Base-by-base conservation (phyloP, 2,888 invertebrate genomes). In the Lomographa bimaculata region DNA sequence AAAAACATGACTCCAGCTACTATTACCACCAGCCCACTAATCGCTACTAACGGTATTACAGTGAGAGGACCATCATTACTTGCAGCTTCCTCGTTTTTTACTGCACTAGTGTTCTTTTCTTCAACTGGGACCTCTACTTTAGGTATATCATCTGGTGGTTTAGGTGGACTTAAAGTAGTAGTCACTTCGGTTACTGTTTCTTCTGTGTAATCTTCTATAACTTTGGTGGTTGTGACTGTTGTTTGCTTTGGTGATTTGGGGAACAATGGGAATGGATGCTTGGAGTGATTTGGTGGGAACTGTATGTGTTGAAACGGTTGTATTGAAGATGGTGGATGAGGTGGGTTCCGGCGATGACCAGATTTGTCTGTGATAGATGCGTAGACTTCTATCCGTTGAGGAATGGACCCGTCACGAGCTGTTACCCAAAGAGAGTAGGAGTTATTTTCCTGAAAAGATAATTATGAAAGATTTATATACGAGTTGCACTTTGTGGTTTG, bases 11-110 rank as follows among this genome's bases (percentile, higher is more conserved):
- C 91, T 24, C 91, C 90, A 8, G 92, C 93, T 2, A 93, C 92
- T 8, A 93, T 91, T 2, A 94, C 75, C 41, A 95, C 92, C 27
- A 96, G 84, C 2, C 91, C 93, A 57, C 92, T 92, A 27, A 95
- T 91, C 5, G 93, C 93, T 10, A 93, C 87, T 28, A 95, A 83
- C 1, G 95, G 94, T 57, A 95, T 91, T 28, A 95, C 80, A 23
- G 94, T 93, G 49, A 92, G 83, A 21, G 93, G 87, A 24, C 93
- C 76, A 50, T 93, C 92, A 9, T 53, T 71, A 0, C 76, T 70
- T 6, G 84, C 64, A 48, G 84, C 82, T 3, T 89, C 79, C 17
- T 89, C 78, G 33, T 78, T 60, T 5, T 66, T 57, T 19, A 62
- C 63, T 2, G 67, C 56, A 28, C 52, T 74, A 19, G 67, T 71